A percentile compares a stretch with the other conserved stretches of the same genome.
phyloP scores from a whole-genome alignment of 2,888 invertebrate species.

The Chelonus formosanus region DNA sequence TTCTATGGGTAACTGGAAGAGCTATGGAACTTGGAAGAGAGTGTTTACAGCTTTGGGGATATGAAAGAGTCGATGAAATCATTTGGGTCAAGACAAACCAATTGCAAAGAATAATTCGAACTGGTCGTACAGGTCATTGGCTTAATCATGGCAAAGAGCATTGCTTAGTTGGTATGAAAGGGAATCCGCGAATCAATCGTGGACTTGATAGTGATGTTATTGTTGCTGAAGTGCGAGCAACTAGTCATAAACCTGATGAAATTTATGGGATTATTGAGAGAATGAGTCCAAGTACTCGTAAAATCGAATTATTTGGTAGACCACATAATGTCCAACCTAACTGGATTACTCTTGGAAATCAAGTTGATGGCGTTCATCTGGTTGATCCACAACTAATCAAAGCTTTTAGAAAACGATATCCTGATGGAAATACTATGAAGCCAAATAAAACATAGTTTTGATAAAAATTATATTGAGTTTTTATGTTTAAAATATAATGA shows the following conservation, averaged over 20 bases:
- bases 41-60: conserved; percentile 96
- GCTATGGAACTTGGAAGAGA: conserved; percentile 97
- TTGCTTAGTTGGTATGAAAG: conserved; percentile 95
- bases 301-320: conserved; percentile 95
- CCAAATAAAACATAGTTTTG: conserved; percentile 56
- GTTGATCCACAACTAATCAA: conserved; percentile 92
- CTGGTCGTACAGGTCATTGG: conserved; percentile 98
- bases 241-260: conserved; percentile 98
- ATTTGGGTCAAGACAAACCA: conserved; percentile 99
- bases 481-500: no score
- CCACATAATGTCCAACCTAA: conserved; percentile 98
- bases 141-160: conserved; percentile 98
- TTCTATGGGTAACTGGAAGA: conserved; percentile 97
- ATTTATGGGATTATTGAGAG: conserved; percentile 98
- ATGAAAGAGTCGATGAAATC: conserved; percentile 94
- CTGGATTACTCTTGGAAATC: conserved; percentile 98
- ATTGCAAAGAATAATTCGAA: conserved; percentile 93
- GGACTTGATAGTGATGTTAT: conserved; percentile 98
- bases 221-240: conserved; percentile 97
- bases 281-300: conserved; percentile 94
- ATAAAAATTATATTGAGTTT: no score
- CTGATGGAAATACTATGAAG: conserved; percentile 81
- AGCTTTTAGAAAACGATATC: conserved; percentile 90
- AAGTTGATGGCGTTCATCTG: conserved; percentile 92
- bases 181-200: conserved; percentile 88